Conservation (phyloP, 2,113 vertebrate genomes). For the Orientallactaga bullata region DNA sequence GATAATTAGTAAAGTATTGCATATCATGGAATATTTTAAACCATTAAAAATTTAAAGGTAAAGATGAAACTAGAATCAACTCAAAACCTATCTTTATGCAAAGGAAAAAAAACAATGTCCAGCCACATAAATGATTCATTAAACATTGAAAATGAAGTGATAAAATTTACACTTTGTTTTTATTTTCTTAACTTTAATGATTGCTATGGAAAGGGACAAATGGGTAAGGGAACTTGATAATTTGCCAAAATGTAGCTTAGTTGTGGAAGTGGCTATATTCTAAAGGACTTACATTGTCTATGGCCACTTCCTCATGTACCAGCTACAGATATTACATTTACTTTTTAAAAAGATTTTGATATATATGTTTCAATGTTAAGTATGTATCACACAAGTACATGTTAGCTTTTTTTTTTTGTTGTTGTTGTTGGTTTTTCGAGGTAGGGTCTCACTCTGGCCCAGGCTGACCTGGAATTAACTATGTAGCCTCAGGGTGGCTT, state of each 20-base stretch:
- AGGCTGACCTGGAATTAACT: no score
- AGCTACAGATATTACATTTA: conserved; percentile 4
- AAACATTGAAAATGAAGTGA: neutral
- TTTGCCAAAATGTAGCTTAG: neutral
- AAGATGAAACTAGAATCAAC: conserved; percentile 7
- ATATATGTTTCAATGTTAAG: conserved; percentile 51
- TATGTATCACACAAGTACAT: neutral
- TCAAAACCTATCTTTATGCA: neutral
- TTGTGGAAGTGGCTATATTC: neutral
- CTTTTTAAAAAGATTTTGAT: conserved; percentile 49
- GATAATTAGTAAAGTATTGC: conserved; percentile 2
- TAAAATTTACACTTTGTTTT: neutral
- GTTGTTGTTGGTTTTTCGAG: no score
- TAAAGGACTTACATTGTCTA: conserved; percentile 16
- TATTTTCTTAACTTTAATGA: conserved; percentile 3
- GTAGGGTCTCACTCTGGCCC: no score
- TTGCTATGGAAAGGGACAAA: neutral
- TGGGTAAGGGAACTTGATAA: conserved; percentile 35
- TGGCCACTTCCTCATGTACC: neutral
- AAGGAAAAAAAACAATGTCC: neutral
- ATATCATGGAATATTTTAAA: neutral
- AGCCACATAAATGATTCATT: neutral
- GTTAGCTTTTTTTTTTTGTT: conserved; percentile 65
- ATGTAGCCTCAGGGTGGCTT: no score
- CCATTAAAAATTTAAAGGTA: neutral